Percentiles rank a stretch among this genome's conserved stretches.
Conservation (phyloP, 2,797 vertebrate species). For the Morelia viridis region DNA sequence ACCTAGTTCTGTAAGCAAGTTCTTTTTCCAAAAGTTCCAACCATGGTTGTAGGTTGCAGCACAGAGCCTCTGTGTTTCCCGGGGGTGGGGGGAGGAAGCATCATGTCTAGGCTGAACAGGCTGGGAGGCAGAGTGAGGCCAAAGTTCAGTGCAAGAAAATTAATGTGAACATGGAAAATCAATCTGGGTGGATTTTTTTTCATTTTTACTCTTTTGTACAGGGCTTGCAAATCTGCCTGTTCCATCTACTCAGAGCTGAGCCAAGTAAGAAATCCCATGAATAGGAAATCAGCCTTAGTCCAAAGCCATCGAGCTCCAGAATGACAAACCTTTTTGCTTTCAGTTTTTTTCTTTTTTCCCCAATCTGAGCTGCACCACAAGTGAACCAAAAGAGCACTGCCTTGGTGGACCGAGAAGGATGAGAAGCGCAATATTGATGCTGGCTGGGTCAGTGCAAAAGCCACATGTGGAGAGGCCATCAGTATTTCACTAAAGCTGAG, state of each 20-base stretch:
- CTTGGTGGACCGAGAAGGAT: background rate
- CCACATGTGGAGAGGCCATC: background rate
- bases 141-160: too few relatives aligned
- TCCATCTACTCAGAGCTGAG: too few relatives aligned
- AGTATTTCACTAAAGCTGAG: background rate
- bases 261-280: too few relatives aligned
- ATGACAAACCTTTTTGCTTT: background rate
- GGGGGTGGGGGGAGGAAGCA: background rate
- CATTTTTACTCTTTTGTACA: too few relatives aligned
- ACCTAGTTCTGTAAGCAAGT: background rate
- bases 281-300: too few relatives aligned
- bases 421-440: background rate
- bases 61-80: background rate
- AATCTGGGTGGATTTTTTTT: too few relatives aligned
- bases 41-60: background rate
- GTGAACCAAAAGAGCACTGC: background rate
- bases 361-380: background rate
- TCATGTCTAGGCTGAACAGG: background rate
- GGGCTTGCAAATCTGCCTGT: too few relatives aligned
- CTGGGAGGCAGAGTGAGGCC: background rate
- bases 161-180: too few relatives aligned
- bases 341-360: background rate
- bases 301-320: background rate
- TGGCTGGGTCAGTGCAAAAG: background rate
- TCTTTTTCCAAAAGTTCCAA: background rate